Conservation (phyloP, 92 coral and sea anemone genomes). For the Meandrina meandrites region DNA sequence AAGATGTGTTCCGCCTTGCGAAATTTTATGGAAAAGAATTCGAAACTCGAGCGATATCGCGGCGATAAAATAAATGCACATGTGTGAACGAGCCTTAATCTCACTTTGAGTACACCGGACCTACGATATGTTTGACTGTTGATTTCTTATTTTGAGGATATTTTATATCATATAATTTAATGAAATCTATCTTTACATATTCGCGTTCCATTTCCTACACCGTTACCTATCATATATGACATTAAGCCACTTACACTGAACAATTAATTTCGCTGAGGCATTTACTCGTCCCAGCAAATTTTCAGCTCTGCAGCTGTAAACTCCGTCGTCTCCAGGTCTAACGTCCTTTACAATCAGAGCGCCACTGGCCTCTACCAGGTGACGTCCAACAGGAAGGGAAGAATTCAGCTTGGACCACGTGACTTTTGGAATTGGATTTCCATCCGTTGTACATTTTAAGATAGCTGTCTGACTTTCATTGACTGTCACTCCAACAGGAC, state of each 20-base stretch:
- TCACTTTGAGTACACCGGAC: no score
- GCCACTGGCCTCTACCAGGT: slow-evolving; percentile 29
- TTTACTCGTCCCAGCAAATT: slow-evolving; percentile 18
- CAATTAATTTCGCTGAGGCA: not conserved
- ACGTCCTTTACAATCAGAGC: slow-evolving; percentile 25
- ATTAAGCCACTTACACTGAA: slow-evolving; percentile 1
- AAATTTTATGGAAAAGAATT: no score
- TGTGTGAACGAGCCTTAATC: no score
- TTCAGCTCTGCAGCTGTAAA: slow-evolving; percentile 40
- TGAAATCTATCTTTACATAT: no score
- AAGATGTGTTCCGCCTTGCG: no score
- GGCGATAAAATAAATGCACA: no score
- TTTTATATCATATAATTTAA: no score
- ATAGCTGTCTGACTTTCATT: slow-evolving; percentile 50
- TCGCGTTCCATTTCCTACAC: no score
- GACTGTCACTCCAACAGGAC: slow-evolving; percentile 42
- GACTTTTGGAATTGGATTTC: slow-evolving; percentile 47
- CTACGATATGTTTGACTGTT: no score
- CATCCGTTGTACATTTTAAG: slow-evolving; percentile 39
- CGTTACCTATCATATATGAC: no score
- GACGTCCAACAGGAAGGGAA: slow-evolving; percentile 34
- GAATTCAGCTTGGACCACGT: slow-evolving; percentile 47
- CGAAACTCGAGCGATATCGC: no score
- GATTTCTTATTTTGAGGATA: no score
- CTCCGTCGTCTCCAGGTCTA: slow-evolving; percentile 37